Base-by-base conservation (phyloP, 2,797 vertebrate species). In the Tympanoctomys barrerae region DNA sequence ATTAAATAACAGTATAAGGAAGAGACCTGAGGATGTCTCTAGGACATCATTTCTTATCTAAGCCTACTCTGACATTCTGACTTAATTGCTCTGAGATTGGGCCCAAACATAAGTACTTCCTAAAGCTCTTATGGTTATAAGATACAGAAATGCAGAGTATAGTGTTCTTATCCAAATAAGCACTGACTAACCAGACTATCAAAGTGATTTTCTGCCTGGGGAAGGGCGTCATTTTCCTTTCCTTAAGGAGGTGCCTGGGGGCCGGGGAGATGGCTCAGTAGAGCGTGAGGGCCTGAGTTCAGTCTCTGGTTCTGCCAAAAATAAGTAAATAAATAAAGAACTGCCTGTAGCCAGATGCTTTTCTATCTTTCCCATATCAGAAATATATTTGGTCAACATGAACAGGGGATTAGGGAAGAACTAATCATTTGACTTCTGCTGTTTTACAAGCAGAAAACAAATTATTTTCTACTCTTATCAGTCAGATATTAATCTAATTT, bases 391-490 rank as follows among this genome's bases (percentile, higher is more conserved):
- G 66, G 12, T 92, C 6, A 94, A 36, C 66, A 94, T 64, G 62
- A 86, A 91, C 52, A 22, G 1, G 33, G 8, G 13, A 2, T 11
- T 42, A 52, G 5, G 33, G 19, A 5, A 42, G 36, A 11, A 42
- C 70, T 94, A 80, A 93, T 46, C 42, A 83, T 49, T 87, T 64
- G 13, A 77, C 26, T 71, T 83, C 7, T 62, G 75, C 70, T 82
- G 13, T 95, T 93, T 92, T 62, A 92, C 84, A 96, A 95, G 39
- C 31, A 91, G n/a, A 89, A 93, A 81, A 89, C 64, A 92, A 77
- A 71, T 61, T 73, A 54, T 81, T 94, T 73, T 95, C 46, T 68
- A 81, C 6, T 42, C 7, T 82, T 18, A 22, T 52, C 46, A 66
- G 54, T 68, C 62, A 91, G 33, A 71, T 75, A 77, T 89, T 93